Base-by-base conservation (phyloP, 2,888 invertebrate genomes). In the Graphium colonna region DNA sequence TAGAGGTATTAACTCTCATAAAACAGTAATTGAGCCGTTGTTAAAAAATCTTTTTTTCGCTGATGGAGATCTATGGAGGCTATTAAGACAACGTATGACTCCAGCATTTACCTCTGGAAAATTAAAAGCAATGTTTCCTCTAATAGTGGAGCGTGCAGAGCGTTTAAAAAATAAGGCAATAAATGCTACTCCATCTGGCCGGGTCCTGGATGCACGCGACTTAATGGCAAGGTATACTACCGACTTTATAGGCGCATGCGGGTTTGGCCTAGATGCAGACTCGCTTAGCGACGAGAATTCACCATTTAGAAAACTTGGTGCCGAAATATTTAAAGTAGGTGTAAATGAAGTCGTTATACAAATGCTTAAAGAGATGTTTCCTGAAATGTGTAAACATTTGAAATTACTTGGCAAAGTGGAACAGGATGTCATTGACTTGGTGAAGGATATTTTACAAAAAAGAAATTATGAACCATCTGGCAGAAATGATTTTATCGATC, bases 11-110 rank as follows among this genome's bases (percentile, higher is more conserved):
- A 56, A 54, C 17, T 43, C 52, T 7, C 36, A 59, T 9, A 56
- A 60, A 33, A 55, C 51, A 0, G 48, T 44, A 1, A 48, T 57
- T 1, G 63, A 66, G 40, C 64, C 64, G 0, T 31, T 66, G 41
- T 26, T 56, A 9, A 55, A 47, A 15, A 66, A 64, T 45, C 36
- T 66, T 10, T 64, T 64, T 31, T 53, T 60, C 3, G 56, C 59
- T 10, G 66, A 62, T n/a, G 64, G 65, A 2, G 64, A 66, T 12
- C 46, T 77, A 39, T 82, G 82, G 82, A 69, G 71, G 45, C 55
- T 79, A 60, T 62, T 82, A 51, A 69, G 82, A n/a, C 75, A 79
- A 64, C 70, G 78, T 46, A 73, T 82, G 66, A 79, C 79, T 40
- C 60, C 66, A 0, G 60, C 64, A 0, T 68, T 65, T 31, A 59